Evolutionary conservation across 2,888 invertebrate genomes (phyloP).

Genomic region (Epirrita christyi): DNA sequence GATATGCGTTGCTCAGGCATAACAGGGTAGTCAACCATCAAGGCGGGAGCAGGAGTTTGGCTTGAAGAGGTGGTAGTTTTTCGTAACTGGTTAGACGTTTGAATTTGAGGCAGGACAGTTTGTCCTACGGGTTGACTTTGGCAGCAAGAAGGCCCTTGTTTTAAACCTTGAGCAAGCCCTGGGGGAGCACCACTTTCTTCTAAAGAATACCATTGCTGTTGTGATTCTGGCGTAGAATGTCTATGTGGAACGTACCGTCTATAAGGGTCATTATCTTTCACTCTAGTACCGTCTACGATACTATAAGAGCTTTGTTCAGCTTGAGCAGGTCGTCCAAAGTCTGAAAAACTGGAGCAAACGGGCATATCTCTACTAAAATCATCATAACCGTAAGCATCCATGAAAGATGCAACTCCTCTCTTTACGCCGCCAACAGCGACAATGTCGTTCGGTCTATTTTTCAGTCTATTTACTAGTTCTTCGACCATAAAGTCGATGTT

Average conservation of each 20-base stretch:
- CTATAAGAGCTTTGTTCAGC: constrained; percentile 32
- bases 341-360: constrained; percentile 45
- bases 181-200: constrained; percentile 14
- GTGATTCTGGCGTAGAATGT: constrained; percentile 11
- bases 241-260: constrained; percentile 12
- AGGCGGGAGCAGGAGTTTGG: constrained; percentile 10
- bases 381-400: constrained; percentile 44
- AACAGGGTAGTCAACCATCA: background rate
- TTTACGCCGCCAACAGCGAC: constrained; percentile 17
- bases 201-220: constrained; percentile 26
- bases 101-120: background rate
- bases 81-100: constrained; percentile 1
- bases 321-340: constrained; percentile 23
- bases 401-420: constrained; percentile 45
- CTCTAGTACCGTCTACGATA: constrained; percentile 35
- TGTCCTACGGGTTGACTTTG: background rate
- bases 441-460: constrained; percentile 43
- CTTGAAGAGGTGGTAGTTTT: background rate
- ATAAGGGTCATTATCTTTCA: constrained; percentile 9
- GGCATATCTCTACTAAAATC: constrained; percentile 48
- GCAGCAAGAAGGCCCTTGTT: constrained; percentile 7
- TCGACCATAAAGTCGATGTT: constrained; percentile 54
- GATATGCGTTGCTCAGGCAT: background rate
- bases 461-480: constrained; percentile 58
- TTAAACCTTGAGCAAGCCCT: background rate